Percentiles rank a stretch among this genome's conserved stretches.
Conservation (phyloP, 2,888 invertebrate genomes). For the Trachelus iudaicus region DNA sequence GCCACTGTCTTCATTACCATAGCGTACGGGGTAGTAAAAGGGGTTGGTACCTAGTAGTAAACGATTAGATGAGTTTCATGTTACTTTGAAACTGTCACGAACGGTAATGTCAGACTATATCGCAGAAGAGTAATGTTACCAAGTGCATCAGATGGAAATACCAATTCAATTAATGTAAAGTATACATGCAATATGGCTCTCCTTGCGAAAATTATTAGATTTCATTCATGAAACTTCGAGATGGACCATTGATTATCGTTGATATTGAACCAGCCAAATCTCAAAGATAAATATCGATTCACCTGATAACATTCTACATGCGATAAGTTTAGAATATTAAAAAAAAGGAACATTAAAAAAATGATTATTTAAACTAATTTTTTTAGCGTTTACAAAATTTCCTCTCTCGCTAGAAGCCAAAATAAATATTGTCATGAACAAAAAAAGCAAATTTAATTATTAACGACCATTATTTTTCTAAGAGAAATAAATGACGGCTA, state of each 20-base stretch:
- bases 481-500: background rate
- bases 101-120: background rate
- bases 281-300: background rate
- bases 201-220: background rate
- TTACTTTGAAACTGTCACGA: constrained; percentile 3
- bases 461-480: background rate
- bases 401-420: no score
- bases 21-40: background rate
- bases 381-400: no score
- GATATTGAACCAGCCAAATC: background rate
- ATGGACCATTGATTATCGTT: background rate
- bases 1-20: background rate
- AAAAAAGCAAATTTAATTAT: no score
- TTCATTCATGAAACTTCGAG: background rate
- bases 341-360: no score
- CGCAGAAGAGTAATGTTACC: background rate
- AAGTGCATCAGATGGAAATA: background rate
- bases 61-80: constrained; percentile 1
- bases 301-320: no score
- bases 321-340: no score
- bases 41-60: background rate
- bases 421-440: no score
- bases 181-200: background rate
- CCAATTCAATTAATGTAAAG: constrained; percentile 1
- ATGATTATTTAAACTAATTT: no score